Percentiles rank a stretch among this genome's conserved stretches.
These are phyloP conservation scores for Vidua chalybeata DNA, from an alignment of 2,113 vertebrate species.

Conservation along the genomic window DNA sequence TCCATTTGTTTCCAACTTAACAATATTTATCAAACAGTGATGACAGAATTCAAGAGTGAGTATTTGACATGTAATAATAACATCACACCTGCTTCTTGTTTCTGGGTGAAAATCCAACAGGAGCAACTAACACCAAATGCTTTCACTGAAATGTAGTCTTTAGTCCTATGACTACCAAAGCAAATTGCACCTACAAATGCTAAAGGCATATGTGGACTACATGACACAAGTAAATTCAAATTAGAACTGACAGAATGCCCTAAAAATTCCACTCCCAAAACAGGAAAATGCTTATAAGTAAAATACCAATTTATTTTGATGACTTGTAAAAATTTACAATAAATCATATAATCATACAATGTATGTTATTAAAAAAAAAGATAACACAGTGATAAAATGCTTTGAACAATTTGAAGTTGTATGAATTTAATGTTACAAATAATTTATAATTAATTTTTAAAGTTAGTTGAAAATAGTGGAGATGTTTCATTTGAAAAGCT, in stretches of 20 bases:
- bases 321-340: neutral
- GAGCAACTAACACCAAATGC: neutral
- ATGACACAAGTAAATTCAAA: neutral
- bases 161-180: neutral
- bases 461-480: neutral
- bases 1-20: constrained; percentile 5
- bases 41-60: constrained; percentile 20
- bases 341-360: neutral
- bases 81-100: neutral
- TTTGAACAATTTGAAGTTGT: neutral
- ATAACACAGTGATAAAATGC: neutral
- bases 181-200: neutral
- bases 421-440: neutral
- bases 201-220: neutral
- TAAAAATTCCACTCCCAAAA: neutral
- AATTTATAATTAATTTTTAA: neutral
- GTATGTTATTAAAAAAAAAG: neutral
- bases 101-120: constrained; percentile 6
- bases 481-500: neutral
- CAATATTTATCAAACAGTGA: neutral
- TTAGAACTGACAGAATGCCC: neutral
- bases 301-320: neutral
- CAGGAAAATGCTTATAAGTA: neutral
- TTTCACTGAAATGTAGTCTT: neutral
- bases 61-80: neutral